Evolutionary conservation across 2,113 vertebrate species (phyloP).

Genomic region (Phainopepla nitens): DNA sequence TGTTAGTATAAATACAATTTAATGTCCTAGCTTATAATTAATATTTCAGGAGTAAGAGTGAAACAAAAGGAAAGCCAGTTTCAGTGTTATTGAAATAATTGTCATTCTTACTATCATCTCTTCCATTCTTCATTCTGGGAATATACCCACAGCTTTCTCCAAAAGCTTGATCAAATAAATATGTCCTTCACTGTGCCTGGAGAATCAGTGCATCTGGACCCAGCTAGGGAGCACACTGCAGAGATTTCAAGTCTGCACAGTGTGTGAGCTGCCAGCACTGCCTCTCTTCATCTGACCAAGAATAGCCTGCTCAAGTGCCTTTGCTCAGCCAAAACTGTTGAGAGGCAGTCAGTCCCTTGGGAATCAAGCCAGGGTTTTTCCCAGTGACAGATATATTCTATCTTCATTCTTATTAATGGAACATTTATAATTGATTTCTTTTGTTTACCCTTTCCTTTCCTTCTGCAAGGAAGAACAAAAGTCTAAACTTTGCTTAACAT

Average conservation of each 20-base stretch:
- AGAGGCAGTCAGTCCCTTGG: background rate
- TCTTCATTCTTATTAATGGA: background rate
- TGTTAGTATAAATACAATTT: background rate
- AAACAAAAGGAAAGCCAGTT: background rate
- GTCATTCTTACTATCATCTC: background rate
- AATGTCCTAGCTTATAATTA: background rate
- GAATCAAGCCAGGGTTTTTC: constrained; percentile 17
- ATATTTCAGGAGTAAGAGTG: background rate
- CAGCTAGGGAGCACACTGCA: background rate
- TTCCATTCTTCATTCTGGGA: background rate
- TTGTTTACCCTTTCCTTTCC: constrained; percentile 3
- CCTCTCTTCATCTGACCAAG: constrained; percentile 28
- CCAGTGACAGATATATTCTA: constrained; percentile 16
- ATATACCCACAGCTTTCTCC: background rate
- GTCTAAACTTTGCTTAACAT: background rate
- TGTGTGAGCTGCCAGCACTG: background rate
- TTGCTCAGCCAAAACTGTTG: constrained; percentile 1
- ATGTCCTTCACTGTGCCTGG: background rate
- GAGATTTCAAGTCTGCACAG: background rate
- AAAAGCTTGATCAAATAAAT: constrained; percentile 17
- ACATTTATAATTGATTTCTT: constrained; percentile 13
- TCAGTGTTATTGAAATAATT: background rate
- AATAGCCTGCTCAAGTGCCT: background rate
- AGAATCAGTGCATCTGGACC: background rate
- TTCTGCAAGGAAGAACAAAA: background rate